Evolutionary conservation across 2,113 vertebrate species (phyloP).

Genomic region (Passer montanus): DNA sequence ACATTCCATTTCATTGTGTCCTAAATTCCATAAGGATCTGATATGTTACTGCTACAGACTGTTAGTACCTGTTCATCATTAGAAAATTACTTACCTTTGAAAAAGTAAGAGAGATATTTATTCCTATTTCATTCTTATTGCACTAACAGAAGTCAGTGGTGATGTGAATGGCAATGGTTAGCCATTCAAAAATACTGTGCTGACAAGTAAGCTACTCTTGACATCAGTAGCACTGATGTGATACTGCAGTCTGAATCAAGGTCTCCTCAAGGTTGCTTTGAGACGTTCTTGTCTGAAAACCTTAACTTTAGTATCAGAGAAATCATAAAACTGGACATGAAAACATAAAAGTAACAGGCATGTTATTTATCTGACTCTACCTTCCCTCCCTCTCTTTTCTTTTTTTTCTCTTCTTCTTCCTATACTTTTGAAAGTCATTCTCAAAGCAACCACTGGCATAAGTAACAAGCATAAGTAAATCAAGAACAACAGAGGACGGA

Average conservation of each 20-base stretch:
- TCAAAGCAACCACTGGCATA: not conserved
- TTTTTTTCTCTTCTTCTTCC: not conserved
- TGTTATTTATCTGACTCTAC: not conserved
- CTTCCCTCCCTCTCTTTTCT: rapidly evolving
- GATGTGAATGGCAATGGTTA: not conserved
- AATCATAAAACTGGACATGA: not conserved
- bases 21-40: not conserved
- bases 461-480: not conserved
- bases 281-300: not conserved
- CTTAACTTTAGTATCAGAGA: not conserved
- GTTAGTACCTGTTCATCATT: not conserved
- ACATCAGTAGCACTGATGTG: not conserved
- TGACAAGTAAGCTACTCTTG: not conserved
- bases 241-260: not conserved
- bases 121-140: not conserved
- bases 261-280: not conserved
- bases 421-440: not conserved
- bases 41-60: not conserved
- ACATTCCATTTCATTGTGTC: not conserved
- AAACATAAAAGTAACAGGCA: not conserved
- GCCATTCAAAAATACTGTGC: not conserved
- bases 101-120: not conserved
- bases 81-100: not conserved
- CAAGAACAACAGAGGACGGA: not conserved
- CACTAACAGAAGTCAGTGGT: not conserved